Conservation (phyloP, 2,888 invertebrate species). For the Oasisia sp. region DNA sequence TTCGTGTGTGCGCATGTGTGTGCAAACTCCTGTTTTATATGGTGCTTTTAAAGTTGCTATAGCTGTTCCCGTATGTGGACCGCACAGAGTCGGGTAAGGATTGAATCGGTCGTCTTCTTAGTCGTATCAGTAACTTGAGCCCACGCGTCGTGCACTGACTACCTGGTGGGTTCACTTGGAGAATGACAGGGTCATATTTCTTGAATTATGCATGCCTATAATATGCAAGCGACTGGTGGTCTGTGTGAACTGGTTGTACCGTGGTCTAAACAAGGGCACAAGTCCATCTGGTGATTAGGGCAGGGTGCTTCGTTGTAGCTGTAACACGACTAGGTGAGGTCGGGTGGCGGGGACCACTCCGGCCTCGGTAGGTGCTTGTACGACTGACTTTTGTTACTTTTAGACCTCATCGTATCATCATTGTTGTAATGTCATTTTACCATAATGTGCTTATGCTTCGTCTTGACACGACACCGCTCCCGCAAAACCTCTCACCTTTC, state of each 20-base stretch:
- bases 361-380: not conserved
- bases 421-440: not conserved
- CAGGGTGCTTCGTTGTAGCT: constrained; percentile 12
- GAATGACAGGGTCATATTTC: constrained; percentile 17
- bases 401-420: not conserved
- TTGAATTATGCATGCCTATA: not conserved
- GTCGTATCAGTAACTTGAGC: not conserved
- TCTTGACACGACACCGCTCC: not conserved
- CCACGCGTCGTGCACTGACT: not conserved
- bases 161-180: not conserved
- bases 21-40: not conserved
- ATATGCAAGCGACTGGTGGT: not conserved
- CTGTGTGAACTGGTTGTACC: not conserved
- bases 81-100: not conserved
- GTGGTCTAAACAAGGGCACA: not conserved
- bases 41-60: not conserved
- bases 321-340: not conserved
- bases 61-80: not conserved
- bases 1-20: not conserved
- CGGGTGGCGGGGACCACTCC: not conserved
- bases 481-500: not conserved
- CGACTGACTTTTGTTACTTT: not conserved
- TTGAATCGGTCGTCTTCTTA: not conserved
- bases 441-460: constrained; percentile 4
- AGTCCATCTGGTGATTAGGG: constrained; percentile 3